Percentiles rank a stretch among this genome's conserved stretches.
phyloP scores from a whole-genome alignment of 2,797 vertebrate genomes.

The Platyrinchus mystaceus region DNA sequence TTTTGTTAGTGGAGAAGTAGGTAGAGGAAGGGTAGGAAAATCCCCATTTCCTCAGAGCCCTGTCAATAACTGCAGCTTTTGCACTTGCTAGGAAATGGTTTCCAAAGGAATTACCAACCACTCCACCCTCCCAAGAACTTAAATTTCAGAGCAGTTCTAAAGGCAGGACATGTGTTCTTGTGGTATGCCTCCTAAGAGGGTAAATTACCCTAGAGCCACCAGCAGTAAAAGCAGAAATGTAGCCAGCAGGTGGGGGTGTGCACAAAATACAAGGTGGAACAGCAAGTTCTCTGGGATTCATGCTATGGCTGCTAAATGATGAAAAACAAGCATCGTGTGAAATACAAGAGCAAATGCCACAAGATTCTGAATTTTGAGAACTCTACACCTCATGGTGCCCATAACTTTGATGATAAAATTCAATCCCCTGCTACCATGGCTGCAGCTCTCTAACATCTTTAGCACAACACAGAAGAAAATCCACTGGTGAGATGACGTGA shows the following conservation, averaged over 20 bases:
- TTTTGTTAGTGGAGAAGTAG: not conserved
- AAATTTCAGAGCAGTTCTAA: not conserved
- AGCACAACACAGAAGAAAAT: not conserved
- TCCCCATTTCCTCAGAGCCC: not conserved
- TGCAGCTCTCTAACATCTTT: not conserved
- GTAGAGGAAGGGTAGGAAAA: not conserved
- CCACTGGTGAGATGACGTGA: not conserved
- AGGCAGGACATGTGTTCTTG: not conserved
- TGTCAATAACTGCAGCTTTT: not conserved
- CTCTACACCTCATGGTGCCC: not conserved
- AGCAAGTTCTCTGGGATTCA: not conserved
- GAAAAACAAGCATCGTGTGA: not conserved
- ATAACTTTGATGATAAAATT: not conserved
- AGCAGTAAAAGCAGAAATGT: not conserved
- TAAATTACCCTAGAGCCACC: not conserved
- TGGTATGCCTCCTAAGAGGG: not conserved
- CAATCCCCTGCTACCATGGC: not conserved
- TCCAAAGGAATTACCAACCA: not conserved
- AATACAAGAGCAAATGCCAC: not conserved
- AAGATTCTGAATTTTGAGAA: not conserved
- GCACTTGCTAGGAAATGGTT: not conserved
- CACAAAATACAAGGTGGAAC: not conserved
- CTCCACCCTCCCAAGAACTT: not conserved
- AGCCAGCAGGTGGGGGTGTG: not conserved
- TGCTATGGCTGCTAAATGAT: not conserved